Evolutionary conservation across 2,888 invertebrate species (phyloP).

Genomic region (Pandemis corylana): DNA sequence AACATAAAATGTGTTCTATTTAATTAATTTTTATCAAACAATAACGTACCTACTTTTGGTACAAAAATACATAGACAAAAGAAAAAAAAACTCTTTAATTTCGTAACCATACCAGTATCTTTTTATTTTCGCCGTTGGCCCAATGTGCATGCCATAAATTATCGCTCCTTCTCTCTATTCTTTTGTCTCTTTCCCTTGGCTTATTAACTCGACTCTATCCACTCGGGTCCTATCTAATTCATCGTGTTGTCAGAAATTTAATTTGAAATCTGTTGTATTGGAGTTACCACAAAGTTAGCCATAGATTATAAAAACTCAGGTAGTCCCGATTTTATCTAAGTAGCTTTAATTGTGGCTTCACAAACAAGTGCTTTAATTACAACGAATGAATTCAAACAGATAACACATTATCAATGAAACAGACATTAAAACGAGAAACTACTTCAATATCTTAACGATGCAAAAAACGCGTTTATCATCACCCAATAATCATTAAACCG

Average conservation of each 20-base stretch:
- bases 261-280: constrained; percentile 57
- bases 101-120: constrained; percentile 72
- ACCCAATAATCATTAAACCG: constrained; percentile 29
- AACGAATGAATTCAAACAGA: not conserved
- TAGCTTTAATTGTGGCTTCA: not conserved
- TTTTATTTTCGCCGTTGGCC: constrained; percentile 80
- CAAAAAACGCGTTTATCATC: constrained; percentile 27
- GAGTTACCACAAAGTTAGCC: constrained; percentile 4
- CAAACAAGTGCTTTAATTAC: not conserved
- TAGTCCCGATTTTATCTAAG: not conserved
- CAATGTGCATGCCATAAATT: constrained; percentile 84
- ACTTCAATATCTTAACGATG: constrained; percentile 7
- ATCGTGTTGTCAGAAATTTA: constrained; percentile 61
- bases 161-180: constrained; percentile 75
- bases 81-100: constrained; percentile 57
- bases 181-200: constrained; percentile 68
- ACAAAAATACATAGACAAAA: constrained; percentile 36
- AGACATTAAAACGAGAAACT: constrained; percentile 8
- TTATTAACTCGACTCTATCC: constrained; percentile 76
- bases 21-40: not conserved
- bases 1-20: not conserved
- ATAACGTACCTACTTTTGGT: too few species aligned
- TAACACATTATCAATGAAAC: constrained; percentile 6
- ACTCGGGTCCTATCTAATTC: constrained; percentile 66
- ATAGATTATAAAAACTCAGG: constrained; percentile 8